Evolutionary conservation across 2,888 invertebrate species (phyloP), one percentile per base, ranked within the genome.

Genomic region (Andrena marginata): DNA sequence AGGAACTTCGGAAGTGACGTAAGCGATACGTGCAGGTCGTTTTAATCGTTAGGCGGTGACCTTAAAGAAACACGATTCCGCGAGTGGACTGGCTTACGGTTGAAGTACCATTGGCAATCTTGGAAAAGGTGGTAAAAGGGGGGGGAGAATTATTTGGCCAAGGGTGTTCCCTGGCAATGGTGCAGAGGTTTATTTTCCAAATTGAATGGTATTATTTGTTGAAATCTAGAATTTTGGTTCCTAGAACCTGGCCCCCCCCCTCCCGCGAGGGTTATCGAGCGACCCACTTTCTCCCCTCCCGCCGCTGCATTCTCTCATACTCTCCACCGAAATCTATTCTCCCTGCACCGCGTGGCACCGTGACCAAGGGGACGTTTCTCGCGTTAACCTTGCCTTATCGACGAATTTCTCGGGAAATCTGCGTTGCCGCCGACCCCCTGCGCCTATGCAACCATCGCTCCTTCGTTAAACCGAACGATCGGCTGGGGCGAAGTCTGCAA

Each of bases 191-290:
- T 10, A 56, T 70, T 60, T 60, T 4, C 16, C n/a, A 29, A 42
- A 68, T 68, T 23, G 2, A 26, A 60, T 80, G 49, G 31, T 67
- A 62, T 74, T 73, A 79, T 87, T 82, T 82, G 71, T 79, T 76
- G 75, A 82, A 89, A 89, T 85, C 88, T 78, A 75, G 80, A 77
- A 80, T 90, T 89, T 89, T 81, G 49, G 81, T 84, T 88, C 89
- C 69, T 89, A 90, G 87, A 90, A 86, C 77, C 69, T 71, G 74
- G 56, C 62, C 85, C 67, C 77, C 67, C 63, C 71, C 64, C 59
- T 85, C 67, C 70, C 82, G 87, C 82, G 83, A 87, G 87, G 87
- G 87, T 85, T 91, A 91, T 91, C 89, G 91, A 91, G 90, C 90
- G 91, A 91, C 91, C 91, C 89, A 91, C 88, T 90, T 91, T 91